phyloP scores from a whole-genome alignment of 2,113 vertebrate species.

The Gallinago paraguaiae region DNA sequence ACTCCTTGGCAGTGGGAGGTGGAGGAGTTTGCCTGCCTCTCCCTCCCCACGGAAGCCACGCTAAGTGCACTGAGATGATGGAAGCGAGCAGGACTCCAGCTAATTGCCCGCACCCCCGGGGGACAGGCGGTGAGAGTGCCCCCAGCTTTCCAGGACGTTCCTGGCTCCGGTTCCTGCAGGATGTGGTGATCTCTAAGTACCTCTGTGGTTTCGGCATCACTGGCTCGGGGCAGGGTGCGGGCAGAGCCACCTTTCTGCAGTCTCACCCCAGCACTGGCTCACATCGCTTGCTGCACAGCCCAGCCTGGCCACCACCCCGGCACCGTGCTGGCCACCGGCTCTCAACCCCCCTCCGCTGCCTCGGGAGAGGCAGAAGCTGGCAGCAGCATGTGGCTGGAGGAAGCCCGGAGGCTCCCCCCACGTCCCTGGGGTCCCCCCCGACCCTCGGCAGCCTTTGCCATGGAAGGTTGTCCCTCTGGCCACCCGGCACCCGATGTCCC shows the following conservation, averaged over 20 bases:
- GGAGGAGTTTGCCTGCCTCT: neutral
- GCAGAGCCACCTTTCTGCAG: neutral
- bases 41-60: neutral
- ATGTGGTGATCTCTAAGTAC: conserved; percentile 27
- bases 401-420: neutral
- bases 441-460: neutral
- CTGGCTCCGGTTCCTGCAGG: conserved; percentile 36
- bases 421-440: neutral
- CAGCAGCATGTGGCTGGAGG: conserved; percentile 7
- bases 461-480: accelerated
- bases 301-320: neutral
- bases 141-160: neutral
- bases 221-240: neutral
- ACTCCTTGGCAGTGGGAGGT: neutral
- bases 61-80: neutral
- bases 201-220: neutral
- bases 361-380: neutral
- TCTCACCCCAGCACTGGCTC: neutral
- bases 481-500: accelerated
- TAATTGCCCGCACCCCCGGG: neutral
- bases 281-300: neutral
- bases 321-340: accelerated
- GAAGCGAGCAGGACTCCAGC: neutral
- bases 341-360: neutral
- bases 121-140: neutral